These are phyloP conservation scores for Cranoglanis bouderius DNA, from an alignment of 2,113 vertebrate genomes.

Conservation along the genomic window DNA sequence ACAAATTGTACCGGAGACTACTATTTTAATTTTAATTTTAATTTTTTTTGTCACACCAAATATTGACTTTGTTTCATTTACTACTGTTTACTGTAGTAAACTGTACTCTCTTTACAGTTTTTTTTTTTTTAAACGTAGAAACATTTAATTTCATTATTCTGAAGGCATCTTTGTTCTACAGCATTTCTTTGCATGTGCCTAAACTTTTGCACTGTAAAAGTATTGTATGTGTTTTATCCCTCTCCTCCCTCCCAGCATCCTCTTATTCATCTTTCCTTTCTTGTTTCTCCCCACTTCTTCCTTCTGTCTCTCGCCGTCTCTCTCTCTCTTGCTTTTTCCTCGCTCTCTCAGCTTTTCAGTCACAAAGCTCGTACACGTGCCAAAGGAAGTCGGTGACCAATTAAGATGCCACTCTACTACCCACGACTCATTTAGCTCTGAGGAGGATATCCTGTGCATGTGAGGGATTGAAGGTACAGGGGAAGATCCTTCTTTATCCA, in stretches of 20 bases:
- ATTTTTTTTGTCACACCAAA: no score
- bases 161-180: no score
- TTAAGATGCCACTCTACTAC: slow-evolving; percentile 56
- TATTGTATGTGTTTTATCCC: background rate
- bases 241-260: background rate
- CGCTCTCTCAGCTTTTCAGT: slow-evolving; percentile 45
- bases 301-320: no score
- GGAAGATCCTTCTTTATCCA: background rate
- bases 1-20: no score
- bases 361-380: slow-evolving; percentile 67
- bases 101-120: no score
- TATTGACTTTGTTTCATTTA: no score
- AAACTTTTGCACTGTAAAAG: no score
- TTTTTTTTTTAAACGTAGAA: no score
- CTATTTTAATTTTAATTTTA: no score
- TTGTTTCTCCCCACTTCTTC: background rate
- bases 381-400: slow-evolving; percentile 58
- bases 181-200: no score
- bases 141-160: no score
- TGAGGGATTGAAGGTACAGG: slow-evolving; percentile 32
- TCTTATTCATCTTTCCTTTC: background rate
- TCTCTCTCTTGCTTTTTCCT: background rate
- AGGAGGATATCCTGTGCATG: slow-evolving; percentile 56
- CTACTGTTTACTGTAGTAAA: no score
- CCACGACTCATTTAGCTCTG: slow-evolving; percentile 44